phyloP scores from a whole-genome alignment of 2,113 vertebrate genomes.

The Zosterops japonicus region DNA sequence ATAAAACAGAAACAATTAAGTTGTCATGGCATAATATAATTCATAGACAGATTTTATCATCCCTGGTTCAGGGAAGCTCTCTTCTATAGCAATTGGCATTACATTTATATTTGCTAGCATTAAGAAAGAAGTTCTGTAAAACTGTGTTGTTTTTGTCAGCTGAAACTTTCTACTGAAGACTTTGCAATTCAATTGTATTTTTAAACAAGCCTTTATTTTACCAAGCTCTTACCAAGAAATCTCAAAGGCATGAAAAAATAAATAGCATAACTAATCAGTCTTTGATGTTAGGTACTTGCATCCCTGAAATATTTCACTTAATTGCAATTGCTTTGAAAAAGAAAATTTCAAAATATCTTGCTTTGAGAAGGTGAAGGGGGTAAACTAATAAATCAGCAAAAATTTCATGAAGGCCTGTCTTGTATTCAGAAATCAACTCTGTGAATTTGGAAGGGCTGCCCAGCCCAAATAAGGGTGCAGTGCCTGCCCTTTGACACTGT shows the following conservation, averaged over 20 bases:
- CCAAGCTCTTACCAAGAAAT: not conserved
- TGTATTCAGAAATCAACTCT: not conserved
- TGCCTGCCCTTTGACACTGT: not conserved
- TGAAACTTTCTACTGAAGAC: not conserved
- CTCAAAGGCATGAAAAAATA: not conserved
- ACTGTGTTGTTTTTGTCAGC: not conserved
- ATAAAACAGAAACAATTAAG: not conserved
- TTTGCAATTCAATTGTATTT: not conserved
- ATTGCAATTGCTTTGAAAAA: not conserved
- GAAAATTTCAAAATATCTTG: not conserved
- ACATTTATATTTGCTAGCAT: not conserved
- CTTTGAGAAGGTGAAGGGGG: not conserved
- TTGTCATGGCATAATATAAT: not conserved
- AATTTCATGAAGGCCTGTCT: not conserved
- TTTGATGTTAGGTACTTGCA: not conserved
- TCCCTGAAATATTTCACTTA: not conserved
- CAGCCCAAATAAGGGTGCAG: not conserved
- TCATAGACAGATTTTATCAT: not conserved
- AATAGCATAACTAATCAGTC: not conserved
- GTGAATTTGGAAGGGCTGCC: not conserved
- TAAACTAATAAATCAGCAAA: not conserved
- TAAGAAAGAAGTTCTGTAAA: not conserved
- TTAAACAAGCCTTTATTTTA: not conserved
- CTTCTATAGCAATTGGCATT: not conserved
- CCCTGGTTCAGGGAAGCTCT: not conserved